A percentile compares a stretch with the other conserved stretches of the same genome.
Evolutionary conservation across 2,888 invertebrate genomes (phyloP).

Genomic region (Onchidella celtica): DNA sequence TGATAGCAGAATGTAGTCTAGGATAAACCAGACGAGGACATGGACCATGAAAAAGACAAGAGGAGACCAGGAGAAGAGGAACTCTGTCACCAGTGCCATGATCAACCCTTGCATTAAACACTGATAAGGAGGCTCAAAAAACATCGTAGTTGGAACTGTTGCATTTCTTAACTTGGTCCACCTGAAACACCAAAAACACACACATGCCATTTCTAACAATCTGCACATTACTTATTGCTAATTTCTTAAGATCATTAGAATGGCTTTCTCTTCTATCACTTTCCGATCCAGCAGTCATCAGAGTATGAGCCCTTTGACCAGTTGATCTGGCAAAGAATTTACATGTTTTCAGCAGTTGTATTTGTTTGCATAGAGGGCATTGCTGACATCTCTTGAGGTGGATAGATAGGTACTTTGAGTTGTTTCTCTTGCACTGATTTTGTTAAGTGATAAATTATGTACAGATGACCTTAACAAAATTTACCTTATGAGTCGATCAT

Average conservation of each 20-base stretch:
- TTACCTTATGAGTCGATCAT: constrained; percentile 85
- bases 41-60: constrained; percentile 95
- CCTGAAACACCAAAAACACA: constrained; percentile 80
- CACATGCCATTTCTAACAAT: not conserved
- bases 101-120: constrained; percentile 95
- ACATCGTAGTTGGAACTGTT: constrained; percentile 94
- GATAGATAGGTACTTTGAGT: too few relatives aligned
- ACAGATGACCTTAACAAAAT: constrained; percentile 87
- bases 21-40: constrained; percentile 95
- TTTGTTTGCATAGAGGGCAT: too few relatives aligned
- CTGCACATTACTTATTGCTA: not conserved
- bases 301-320: too few relatives aligned
- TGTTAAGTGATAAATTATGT: too few relatives aligned
- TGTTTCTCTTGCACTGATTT: too few relatives aligned
- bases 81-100: constrained; percentile 91
- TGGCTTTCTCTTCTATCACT: too few relatives aligned
- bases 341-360: too few relatives aligned
- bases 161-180: constrained; percentile 98
- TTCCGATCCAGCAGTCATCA: too few relatives aligned
- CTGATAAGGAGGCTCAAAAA: constrained; percentile 96
- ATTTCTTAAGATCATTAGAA: too few relatives aligned
- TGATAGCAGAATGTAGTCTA: constrained; percentile 93
- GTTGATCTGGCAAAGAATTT: too few relatives aligned
- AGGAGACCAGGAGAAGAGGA: constrained; percentile 92
- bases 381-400: too few relatives aligned